phyloP scores from a whole-genome alignment of 1,140 invertebrate genomes.

The Trichogramma pretiosum region DNA sequence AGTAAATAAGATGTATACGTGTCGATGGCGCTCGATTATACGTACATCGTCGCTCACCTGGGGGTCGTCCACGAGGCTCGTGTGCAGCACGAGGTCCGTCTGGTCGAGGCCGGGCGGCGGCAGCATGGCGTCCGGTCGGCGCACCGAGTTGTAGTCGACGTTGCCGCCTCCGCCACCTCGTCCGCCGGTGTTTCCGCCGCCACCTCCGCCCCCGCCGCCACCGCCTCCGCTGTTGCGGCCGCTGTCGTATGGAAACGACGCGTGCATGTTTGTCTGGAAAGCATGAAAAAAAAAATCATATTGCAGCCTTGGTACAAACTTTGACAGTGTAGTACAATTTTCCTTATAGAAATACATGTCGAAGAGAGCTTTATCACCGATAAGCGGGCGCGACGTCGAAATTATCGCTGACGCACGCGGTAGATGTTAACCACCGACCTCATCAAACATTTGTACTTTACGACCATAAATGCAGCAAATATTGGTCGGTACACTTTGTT shows the following conservation, averaged over 20 bases:
- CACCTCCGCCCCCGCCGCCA: constrained; percentile 39
- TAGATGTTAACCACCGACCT: too few species aligned
- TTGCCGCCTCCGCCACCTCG: constrained; percentile 33
- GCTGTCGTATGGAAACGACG: constrained; percentile 49
- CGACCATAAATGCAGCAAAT: too few species aligned
- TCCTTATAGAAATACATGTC: too few species aligned
- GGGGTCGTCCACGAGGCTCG: constrained; percentile 46
- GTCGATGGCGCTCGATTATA: constrained; percentile 35
- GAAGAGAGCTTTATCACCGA: too few species aligned
- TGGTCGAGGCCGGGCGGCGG: constrained; percentile 46
- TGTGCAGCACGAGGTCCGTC: constrained; percentile 43
- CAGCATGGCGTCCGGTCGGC: constrained; percentile 54
- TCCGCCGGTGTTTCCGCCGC: constrained; percentile 42
- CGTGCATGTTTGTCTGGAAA: constrained; percentile 51
- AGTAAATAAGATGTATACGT: neutral
- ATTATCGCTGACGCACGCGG: too few species aligned
- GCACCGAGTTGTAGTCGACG: constrained; percentile 44
- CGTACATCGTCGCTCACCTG: constrained; percentile 47
- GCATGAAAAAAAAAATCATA: constrained; percentile 16
- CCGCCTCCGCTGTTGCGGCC: constrained; percentile 42
- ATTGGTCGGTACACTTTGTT: too few species aligned
- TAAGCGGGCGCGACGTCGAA: too few species aligned
- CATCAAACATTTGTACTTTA: too few species aligned
- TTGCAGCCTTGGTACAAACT: too few species aligned
- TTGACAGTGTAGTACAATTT: too few species aligned